Evolutionary conservation across 2,113 vertebrate genomes (phyloP).

Genomic region (Danio rerio): DNA sequence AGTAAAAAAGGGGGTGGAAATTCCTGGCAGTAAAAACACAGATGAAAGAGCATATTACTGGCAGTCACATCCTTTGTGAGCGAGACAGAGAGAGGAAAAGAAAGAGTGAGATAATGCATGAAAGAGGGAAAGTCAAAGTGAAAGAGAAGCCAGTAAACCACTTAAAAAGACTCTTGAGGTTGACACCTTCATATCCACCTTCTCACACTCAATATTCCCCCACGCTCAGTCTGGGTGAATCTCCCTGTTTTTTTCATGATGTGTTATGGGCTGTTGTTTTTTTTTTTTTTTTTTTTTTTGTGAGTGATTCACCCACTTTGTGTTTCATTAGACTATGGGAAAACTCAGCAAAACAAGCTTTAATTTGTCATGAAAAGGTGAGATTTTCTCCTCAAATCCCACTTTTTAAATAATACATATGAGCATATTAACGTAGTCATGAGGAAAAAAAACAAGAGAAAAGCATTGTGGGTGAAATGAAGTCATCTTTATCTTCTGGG

Average conservation of each 20-base stretch:
- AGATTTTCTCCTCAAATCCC: not conserved
- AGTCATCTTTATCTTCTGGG: too few species aligned
- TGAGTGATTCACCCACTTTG: constrained; percentile 34
- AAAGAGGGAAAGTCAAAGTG: constrained; percentile 80
- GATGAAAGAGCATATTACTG: constrained; percentile 77
- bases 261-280: constrained; percentile 55
- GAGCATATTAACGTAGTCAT: not conserved
- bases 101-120: constrained; percentile 72
- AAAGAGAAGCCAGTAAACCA: constrained; percentile 78
- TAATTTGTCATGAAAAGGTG: constrained; percentile 33
- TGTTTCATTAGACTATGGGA: constrained; percentile 50
- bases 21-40: constrained; percentile 78
- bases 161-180: constrained; percentile 82
- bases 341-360: constrained; percentile 31
- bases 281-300: constrained; percentile 43
- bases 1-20: constrained; percentile 59
- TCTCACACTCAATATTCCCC: constrained; percentile 70
- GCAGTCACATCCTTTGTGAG: constrained; percentile 79
- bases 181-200: constrained; percentile 74
- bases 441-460: too few species aligned
- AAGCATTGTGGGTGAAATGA: too few species aligned
- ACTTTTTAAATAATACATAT: not conserved
- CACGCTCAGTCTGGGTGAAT: constrained; percentile 47
- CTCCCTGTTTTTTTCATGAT: constrained; percentile 56
- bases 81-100: constrained; percentile 78